A percentile compares a stretch with the other conserved stretches of the same genome.
These are phyloP conservation scores for Macrophya annulata DNA, from an alignment of 2,888 invertebrate genomes.

Conservation along the genomic window DNA sequence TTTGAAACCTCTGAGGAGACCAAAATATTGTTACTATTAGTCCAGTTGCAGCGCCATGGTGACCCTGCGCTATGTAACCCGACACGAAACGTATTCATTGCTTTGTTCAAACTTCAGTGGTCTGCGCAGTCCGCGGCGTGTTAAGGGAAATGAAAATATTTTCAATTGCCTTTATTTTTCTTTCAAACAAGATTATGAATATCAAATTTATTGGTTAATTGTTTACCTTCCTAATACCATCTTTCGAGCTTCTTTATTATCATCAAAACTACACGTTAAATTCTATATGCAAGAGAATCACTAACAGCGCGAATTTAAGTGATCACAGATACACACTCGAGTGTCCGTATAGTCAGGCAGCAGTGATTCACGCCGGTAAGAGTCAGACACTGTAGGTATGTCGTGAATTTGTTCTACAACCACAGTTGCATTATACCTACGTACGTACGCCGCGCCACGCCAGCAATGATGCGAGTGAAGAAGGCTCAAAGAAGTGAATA, in stretches of 20 bases:
- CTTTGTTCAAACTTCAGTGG: background rate
- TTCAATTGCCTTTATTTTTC: background rate
- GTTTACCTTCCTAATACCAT: background rate
- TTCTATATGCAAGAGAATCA: background rate
- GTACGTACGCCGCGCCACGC: too few relatives aligned
- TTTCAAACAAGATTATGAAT: background rate
- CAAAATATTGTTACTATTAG: background rate
- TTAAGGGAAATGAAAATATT: background rate
- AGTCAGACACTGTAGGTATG: background rate
- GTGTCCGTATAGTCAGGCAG: background rate
- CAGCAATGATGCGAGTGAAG: background rate
- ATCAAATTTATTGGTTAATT: too few relatives aligned
- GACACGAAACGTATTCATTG: conserved; percentile 30
- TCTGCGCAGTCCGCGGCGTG: background rate
- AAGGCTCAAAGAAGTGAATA: background rate
- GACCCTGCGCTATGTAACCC: conserved; percentile 26
- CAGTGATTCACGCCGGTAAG: background rate
- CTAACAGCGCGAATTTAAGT: background rate
- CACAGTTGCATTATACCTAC: background rate
- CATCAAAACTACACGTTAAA: background rate
- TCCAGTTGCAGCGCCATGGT: background rate
- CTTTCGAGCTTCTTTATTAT: background rate
- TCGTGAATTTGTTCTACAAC: background rate
- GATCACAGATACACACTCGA: background rate
- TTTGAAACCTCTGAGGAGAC: background rate